These are phyloP conservation scores for Geotrupes spiniger DNA, from an alignment of 2,888 invertebrate species.

Conservation along the genomic window DNA sequence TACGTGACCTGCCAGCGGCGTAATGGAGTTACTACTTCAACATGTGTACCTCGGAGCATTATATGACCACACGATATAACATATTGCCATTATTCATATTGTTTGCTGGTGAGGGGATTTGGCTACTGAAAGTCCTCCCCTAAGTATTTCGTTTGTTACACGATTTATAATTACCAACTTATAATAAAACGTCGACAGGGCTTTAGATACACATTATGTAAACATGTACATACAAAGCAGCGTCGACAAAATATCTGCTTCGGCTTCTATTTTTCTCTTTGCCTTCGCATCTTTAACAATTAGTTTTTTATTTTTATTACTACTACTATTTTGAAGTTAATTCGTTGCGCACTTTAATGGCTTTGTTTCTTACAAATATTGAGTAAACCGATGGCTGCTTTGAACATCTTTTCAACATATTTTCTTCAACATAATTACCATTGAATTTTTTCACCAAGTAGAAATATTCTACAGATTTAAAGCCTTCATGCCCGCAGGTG, in stretches of 20 bases:
- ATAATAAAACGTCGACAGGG: neutral
- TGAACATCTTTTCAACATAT: too few relatives aligned
- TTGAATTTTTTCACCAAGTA: too few relatives aligned
- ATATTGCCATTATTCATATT: constrained; percentile 8
- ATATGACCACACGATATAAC: constrained; percentile 5
- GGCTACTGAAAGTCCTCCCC: too few relatives aligned
- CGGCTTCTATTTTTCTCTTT: neutral
- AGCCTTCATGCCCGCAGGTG: too few relatives aligned
- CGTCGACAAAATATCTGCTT: neutral
- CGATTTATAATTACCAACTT: neutral
- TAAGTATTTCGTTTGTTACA: too few relatives aligned
- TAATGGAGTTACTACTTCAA: neutral
- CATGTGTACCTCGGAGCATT: constrained; percentile 4
- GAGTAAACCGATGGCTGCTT: too few relatives aligned
- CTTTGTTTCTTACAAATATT: too few relatives aligned
- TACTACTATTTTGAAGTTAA: neutral
- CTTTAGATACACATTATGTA: neutral
- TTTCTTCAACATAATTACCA: too few relatives aligned
- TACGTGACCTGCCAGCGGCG: neutral
- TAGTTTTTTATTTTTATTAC: too few relatives aligned
- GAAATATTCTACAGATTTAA: too few relatives aligned
- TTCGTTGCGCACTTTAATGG: too few relatives aligned
- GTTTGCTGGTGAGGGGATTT: neutral
- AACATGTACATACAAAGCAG: neutral
- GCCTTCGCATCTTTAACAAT: neutral